Conservation (phyloP, 1,140 invertebrate species). For the Lordiphosa collinella region DNA sequence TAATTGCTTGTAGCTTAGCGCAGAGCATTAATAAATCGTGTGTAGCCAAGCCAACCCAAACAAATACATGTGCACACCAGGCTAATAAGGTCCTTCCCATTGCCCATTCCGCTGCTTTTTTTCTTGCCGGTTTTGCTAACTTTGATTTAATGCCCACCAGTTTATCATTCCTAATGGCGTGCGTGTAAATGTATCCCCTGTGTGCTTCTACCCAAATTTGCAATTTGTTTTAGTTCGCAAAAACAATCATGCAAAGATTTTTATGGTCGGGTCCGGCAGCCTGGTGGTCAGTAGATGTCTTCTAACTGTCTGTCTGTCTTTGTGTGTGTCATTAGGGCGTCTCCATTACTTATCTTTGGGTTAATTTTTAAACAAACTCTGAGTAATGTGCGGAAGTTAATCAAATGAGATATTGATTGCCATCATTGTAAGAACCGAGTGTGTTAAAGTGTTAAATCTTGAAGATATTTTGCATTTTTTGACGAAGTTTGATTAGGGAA, state of each 20-base stretch:
- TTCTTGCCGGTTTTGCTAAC: slow-evolving; percentile 51
- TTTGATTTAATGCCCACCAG: slow-evolving; percentile 74
- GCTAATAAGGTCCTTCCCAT: slow-evolving; percentile 53
- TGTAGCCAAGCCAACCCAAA: slow-evolving; percentile 18
- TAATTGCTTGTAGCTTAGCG: slow-evolving; percentile 75
- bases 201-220: slow-evolving; percentile 31
- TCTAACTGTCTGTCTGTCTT: slow-evolving; percentile 9
- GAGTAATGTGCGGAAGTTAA: slow-evolving; percentile 57
- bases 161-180: slow-evolving; percentile 75
- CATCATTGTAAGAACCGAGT: slow-evolving; percentile 1
- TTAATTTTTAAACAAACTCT: slow-evolving; percentile 59
- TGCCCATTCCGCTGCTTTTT: slow-evolving; percentile 19
- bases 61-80: slow-evolving; percentile 21
- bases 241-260: slow-evolving; percentile 66
- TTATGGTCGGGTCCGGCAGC: slow-evolving; percentile 23
- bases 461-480: background rate
- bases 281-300: slow-evolving; percentile 14
- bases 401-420: slow-evolving; percentile 65
- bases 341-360: slow-evolving; percentile 31
- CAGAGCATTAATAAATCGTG: slow-evolving; percentile 73
- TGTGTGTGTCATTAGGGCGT: slow-evolving; percentile 29
- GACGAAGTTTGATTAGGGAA: background rate
- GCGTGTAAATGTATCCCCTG: slow-evolving; percentile 63
- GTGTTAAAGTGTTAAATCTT: background rate
- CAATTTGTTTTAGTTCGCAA: slow-evolving; percentile 64